Conservation (phyloP, 1,140 invertebrate genomes). For the Drosophila leontia region DNA sequence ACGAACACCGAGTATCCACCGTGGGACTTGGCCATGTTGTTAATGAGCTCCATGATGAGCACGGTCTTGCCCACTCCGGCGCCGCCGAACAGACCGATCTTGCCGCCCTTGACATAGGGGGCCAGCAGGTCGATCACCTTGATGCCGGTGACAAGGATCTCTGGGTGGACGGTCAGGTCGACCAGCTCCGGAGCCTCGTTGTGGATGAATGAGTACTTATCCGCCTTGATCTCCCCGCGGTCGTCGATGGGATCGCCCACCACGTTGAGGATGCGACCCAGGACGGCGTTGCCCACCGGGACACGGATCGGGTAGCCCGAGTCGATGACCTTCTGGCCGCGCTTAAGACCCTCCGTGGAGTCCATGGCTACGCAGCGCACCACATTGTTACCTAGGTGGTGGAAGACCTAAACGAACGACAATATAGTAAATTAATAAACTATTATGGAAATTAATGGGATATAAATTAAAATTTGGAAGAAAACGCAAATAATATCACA, state of each 20-base stretch:
- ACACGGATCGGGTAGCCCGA: conserved; percentile 92
- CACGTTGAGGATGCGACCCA: conserved; percentile 94
- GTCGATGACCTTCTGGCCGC: too few relatives aligned
- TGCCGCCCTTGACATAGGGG: conserved; percentile 98
- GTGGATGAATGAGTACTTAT: conserved; percentile 97
- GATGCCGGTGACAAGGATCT: conserved; percentile 98
- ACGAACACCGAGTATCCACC: conserved; percentile 99
- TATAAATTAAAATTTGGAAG: neutral
- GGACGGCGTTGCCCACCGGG: conserved; percentile 92
- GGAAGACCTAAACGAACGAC: conserved; percentile 88
- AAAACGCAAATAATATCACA: conserved; percentile 1
- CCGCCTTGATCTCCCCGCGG: conserved; percentile 95
- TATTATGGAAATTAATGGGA: neutral
- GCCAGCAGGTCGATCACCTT: conserved; percentile 98
- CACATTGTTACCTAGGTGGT: conserved; percentile 94
- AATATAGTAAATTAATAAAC: neutral
- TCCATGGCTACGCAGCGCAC: conserved; percentile 96
- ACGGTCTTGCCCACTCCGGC: conserved; percentile 99
- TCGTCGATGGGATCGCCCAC: conserved; percentile 99
- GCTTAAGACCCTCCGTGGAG: conserved; percentile 85
- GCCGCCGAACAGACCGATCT: conserved; percentile 99
- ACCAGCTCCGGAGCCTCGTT: conserved; percentile 98
- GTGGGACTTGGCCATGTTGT: conserved; percentile 99
- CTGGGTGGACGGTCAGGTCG: conserved; percentile 98
- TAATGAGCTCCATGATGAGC: conserved; percentile 99